Conservation (phyloP, 2,797 vertebrate genomes). For the Nannoperca australis region DNA sequence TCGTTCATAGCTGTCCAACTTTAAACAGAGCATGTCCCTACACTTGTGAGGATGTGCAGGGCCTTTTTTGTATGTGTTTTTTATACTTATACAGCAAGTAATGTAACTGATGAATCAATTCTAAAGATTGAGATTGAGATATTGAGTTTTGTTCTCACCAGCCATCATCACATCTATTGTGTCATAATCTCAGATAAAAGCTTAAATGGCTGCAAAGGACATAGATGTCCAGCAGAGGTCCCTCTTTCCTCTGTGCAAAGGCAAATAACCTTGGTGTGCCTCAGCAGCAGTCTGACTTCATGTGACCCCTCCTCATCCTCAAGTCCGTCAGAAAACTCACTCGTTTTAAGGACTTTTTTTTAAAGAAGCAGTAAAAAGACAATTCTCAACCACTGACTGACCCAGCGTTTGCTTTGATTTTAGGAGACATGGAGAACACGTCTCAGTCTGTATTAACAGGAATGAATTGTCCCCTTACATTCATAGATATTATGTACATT, state of each 20-base stretch:
- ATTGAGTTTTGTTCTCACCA: not conserved
- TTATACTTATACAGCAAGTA: not conserved
- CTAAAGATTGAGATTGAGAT: no score
- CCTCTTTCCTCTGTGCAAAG: conserved; percentile 33
- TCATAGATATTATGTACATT: not conserved
- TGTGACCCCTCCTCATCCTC: conserved; percentile 6
- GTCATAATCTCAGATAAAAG: no score
- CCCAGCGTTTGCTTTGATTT: not conserved
- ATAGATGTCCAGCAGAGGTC: conserved; percentile 69
- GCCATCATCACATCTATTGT: not conserved
- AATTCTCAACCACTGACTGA: not conserved
- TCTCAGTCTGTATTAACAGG: not conserved
- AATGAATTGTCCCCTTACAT: not conserved
- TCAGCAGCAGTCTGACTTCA: not conserved
- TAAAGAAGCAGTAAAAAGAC: not conserved
- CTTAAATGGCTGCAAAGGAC: not conserved
- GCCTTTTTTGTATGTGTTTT: no score
- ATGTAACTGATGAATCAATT: not conserved
- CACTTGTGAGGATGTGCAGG: not conserved
- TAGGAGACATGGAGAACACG: not conserved
- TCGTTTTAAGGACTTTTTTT: not conserved
- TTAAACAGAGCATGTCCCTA: not conserved
- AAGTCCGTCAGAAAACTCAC: not conserved
- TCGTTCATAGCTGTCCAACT: not conserved
- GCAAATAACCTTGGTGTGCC: not conserved